A percentile compares a stretch with the other conserved stretches of the same genome.
Conservation (phyloP, 2,113 vertebrate species). For the Hyperopisus bebe region DNA sequence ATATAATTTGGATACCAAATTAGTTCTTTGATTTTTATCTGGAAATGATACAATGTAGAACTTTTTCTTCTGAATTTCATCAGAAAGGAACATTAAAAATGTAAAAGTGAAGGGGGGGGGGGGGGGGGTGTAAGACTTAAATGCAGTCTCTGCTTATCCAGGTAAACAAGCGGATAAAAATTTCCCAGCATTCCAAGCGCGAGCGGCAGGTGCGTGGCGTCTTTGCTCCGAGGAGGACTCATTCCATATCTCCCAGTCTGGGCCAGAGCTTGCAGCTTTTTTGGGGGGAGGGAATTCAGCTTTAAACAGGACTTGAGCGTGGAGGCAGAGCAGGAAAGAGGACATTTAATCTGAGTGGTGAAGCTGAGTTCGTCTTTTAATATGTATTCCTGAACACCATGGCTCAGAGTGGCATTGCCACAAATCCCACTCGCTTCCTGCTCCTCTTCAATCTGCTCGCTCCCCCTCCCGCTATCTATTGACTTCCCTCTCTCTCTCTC, state of each 20-base stretch:
- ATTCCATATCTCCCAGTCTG: not conserved
- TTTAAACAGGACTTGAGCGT: not conserved
- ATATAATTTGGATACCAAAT: not conserved
- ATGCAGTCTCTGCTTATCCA: not conserved
- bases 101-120: not conserved
- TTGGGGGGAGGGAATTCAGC: not conserved
- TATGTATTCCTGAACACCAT: not conserved
- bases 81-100: not conserved
- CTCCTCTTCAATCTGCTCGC: not conserved
- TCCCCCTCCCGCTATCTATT: not conserved
- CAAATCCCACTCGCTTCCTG: conserved; percentile 16
- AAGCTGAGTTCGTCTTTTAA: conserved; percentile 9
- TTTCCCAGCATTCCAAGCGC: not conserved
- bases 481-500: not conserved
- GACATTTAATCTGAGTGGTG: conserved; percentile 15
- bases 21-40: not conserved
- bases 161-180: not conserved
- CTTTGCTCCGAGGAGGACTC: not conserved
- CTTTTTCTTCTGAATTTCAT: not conserved
- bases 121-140: not conserved
- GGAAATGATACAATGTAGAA: not conserved
- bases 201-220: not conserved
- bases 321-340: conserved; percentile 36
- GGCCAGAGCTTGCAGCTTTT: not conserved
- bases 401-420: not conserved